Evolutionary conservation across 2,113 vertebrate genomes (phyloP).

Genomic region (Brienomyrus brachyistius): DNA sequence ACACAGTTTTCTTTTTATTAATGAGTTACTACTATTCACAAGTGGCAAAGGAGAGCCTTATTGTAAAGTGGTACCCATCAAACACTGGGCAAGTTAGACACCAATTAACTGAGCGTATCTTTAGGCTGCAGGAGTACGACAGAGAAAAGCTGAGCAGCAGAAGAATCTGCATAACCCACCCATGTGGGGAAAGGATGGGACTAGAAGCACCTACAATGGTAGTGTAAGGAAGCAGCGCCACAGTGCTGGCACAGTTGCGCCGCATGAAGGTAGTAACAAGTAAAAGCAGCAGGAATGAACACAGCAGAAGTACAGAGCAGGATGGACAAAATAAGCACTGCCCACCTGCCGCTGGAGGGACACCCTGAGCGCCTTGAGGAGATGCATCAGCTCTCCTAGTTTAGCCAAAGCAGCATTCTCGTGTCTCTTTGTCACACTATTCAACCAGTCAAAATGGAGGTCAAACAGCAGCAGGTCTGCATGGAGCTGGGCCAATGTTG

Average conservation of each 20-base stretch:
- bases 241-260: background rate
- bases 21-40: no score
- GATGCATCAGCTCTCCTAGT: conserved; percentile 56
- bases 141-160: background rate
- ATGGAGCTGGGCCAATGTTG: conserved; percentile 65
- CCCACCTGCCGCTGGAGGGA: conserved; percentile 61
- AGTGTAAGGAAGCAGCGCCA: background rate
- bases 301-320: background rate
- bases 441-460: conserved; percentile 68
- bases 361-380: conserved; percentile 57
- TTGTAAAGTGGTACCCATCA: background rate
- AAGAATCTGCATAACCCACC: background rate
- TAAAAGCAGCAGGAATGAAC: background rate
- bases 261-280: background rate
- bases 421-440: conserved; percentile 58
- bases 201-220: background rate
- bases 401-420: conserved; percentile 55
- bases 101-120: background rate
- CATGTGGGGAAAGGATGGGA: background rate
- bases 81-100: background rate
- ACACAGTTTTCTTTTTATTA: no score
- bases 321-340: background rate
- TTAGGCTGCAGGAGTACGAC: background rate
- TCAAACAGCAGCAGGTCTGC: conserved; percentile 62
- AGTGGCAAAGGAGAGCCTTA: no score